Conservation (phyloP, 2,888 invertebrate genomes). For the Napeogenes inachia region DNA sequence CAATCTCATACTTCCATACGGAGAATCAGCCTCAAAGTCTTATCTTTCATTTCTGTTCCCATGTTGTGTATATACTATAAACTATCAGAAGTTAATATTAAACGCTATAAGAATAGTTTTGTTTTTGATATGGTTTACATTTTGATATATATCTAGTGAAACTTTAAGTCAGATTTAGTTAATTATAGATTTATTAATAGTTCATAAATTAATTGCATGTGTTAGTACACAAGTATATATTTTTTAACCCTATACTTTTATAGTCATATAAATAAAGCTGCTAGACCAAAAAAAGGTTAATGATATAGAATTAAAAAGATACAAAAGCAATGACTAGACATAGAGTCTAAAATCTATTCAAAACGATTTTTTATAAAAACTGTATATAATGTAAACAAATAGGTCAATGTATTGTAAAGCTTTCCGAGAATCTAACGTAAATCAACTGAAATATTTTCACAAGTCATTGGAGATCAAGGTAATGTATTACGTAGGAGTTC, state of each 20-base stretch:
- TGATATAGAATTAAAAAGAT: background rate
- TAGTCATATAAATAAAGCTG: no score
- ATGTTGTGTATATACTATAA: no score
- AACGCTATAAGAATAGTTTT: no score
- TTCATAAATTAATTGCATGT: no score
- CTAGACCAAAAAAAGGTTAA: no score
- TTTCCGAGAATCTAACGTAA: slow-evolving; percentile 49
- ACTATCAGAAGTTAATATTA: no score
- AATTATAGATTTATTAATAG: no score
- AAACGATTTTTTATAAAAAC: slow-evolving; percentile 7
- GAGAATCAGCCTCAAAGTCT: slow-evolving; percentile 14
- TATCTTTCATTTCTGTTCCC: background rate
- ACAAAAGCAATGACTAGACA: background rate
- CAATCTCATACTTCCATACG: slow-evolving; percentile 19
- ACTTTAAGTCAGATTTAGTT: no score
- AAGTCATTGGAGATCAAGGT: slow-evolving; percentile 30
- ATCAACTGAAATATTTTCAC: slow-evolving; percentile 33
- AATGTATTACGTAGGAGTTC: slow-evolving; percentile 15
- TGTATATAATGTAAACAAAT: slow-evolving; percentile 50
- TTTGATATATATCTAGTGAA: no score
- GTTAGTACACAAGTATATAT: no score
- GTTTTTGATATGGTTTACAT: no score
- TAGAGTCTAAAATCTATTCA: background rate
- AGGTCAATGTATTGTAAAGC: slow-evolving; percentile 58
- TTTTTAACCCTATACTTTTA: no score